A percentile compares a stretch with the other conserved stretches of the same genome.
Conservation (phyloP, 1,140 invertebrate species). For the Drosophila quadrilineata region DNA sequence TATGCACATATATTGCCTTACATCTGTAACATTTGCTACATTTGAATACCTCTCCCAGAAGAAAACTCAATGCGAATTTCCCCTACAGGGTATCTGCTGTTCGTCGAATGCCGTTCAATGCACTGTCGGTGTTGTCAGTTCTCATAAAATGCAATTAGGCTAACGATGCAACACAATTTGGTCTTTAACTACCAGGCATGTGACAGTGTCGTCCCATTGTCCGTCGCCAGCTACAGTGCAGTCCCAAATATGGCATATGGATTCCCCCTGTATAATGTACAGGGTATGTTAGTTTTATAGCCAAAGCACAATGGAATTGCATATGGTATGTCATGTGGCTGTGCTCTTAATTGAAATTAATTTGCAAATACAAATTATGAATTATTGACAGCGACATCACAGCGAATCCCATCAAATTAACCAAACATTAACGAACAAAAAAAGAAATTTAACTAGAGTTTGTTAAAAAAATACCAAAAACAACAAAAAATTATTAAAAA, state of each 20-base stretch:
- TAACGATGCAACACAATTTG: slow-evolving; percentile 77
- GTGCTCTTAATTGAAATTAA: slow-evolving; percentile 52
- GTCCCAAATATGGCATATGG: too few species aligned
- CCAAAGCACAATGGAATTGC: too few species aligned
- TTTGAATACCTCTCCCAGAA: background rate
- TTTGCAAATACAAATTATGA: slow-evolving; percentile 50
- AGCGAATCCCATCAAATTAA: slow-evolving; percentile 18
- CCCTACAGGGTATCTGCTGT: background rate
- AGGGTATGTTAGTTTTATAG: too few species aligned
- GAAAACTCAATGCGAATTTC: too few species aligned
- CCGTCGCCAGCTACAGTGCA: too few species aligned
- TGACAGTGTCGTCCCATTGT: slow-evolving; percentile 5
- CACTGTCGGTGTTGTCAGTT: slow-evolving; percentile 26
- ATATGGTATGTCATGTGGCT: slow-evolving; percentile 24
- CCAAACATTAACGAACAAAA: background rate
- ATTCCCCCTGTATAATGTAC: too few species aligned
- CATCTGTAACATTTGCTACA: too few species aligned
- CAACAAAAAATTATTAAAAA: too few species aligned
- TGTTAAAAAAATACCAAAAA: background rate
- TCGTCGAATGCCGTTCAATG: background rate
- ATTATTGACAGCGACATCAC: slow-evolving; percentile 8
- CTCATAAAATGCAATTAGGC: slow-evolving; percentile 73
- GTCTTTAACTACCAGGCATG: slow-evolving; percentile 68
- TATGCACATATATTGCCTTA: too few species aligned
- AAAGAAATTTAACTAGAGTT: background rate